Evolutionary conservation across 2,888 invertebrate genomes (phyloP), one percentile per base, ranked within the genome.

Genomic region (Erebia aethiops): DNA sequence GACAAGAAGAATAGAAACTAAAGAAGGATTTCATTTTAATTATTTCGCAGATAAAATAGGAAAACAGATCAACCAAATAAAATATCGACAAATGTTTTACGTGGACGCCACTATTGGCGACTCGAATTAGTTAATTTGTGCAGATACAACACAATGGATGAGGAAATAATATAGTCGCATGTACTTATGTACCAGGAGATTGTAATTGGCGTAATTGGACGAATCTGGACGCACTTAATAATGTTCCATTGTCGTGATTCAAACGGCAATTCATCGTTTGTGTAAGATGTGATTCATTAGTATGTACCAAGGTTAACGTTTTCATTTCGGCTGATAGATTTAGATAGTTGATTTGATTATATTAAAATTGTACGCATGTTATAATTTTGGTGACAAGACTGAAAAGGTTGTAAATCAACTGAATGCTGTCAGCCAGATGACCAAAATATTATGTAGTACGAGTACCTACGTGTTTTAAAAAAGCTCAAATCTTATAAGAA

Each of bases 161-260:
- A 91, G 91, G 91, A 92, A 90, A 91, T 91, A 91, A 91, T 89
- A 88, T 82, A 87, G 84, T 82, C 81, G 80, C 82, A 83, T 81
- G 79, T 84, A 85, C 85, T 85, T 83, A 84, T 82, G 84, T 86
- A 87, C 89, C 88, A 87, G 90, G 89, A 87, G 88, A 89, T 88
- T 89, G 90, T 92, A 93, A 92, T 93, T 92, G 92, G 88, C 87
- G 89, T 93, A 93, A 93, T 92, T 93, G 92, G 86, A 86, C 88
- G 89, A 93, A 93, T 92, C 92, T 92, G 91, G 89, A 88, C 87
- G 88, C 86, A 87, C 89, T 90, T 91, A 92, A 93, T 92, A 91
- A 91, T 87, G 88, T 82, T 81, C 86, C 87, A 92, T 93, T 91
- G 92, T 90, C 86, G 87, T 89, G 87, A 91, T 91, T 89, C 87